phyloP scores from a whole-genome alignment of 2,113 vertebrate genomes.

The Boleophthalmus pectinirostris region DNA sequence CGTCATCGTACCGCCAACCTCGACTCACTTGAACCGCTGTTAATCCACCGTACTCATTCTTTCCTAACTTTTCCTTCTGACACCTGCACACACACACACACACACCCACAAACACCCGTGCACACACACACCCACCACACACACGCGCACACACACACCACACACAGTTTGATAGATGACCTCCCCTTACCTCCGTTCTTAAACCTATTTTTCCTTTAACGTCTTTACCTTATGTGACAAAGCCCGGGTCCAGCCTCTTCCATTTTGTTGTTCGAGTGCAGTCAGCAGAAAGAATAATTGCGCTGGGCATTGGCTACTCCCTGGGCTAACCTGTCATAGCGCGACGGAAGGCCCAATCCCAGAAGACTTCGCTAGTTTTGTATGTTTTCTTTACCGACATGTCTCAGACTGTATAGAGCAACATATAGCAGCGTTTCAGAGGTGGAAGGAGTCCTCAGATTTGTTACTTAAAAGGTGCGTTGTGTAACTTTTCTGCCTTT shows the following conservation, averaged over 20 bases:
- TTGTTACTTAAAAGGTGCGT: too few relatives aligned
- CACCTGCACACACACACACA: background rate
- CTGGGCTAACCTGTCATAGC: constrained; percentile 68
- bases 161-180: constrained; percentile 30
- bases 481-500: too few relatives aligned
- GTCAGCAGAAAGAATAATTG: constrained; percentile 81
- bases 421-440: background rate
- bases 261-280: constrained; percentile 77
- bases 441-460: too few relatives aligned
- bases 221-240: constrained; percentile 74
- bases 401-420: constrained; percentile 37
- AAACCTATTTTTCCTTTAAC: constrained; percentile 53
- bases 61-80: background rate
- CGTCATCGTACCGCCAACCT: too few relatives aligned
- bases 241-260: constrained; percentile 67
- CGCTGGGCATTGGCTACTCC: constrained; percentile 73
- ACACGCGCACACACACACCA: too few relatives aligned
- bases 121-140: too few relatives aligned
- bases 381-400: constrained; percentile 14
- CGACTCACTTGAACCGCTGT: too few relatives aligned
- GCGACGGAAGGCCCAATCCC: constrained; percentile 65
- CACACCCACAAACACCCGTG: too few relatives aligned
- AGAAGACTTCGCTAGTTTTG: constrained; percentile 33
- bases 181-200: constrained; percentile 40
- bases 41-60: background rate